Evolutionary conservation across 2,797 vertebrate species (phyloP).

Genomic region (Ceryle rudis): DNA sequence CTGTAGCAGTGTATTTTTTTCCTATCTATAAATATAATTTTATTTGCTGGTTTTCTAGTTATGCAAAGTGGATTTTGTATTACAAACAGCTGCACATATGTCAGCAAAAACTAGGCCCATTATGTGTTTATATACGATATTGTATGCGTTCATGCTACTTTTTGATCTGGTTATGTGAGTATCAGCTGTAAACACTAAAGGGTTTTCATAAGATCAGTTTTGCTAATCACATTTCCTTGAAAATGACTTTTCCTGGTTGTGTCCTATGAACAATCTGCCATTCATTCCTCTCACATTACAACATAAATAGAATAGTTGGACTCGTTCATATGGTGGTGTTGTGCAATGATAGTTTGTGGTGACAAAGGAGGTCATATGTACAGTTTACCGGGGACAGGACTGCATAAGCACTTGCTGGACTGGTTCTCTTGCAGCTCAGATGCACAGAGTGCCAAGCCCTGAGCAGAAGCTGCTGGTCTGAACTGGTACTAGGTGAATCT

Average conservation of each 20-base stretch:
- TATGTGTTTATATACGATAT: background rate
- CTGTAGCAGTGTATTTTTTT: background rate
- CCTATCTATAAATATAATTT: background rate
- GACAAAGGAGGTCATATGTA: background rate
- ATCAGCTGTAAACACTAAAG: background rate
- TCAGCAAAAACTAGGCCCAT: background rate
- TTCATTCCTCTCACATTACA: background rate
- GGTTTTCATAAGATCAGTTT: background rate
- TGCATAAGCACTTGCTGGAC: accelerated
- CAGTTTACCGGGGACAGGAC: background rate
- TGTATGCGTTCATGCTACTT: background rate
- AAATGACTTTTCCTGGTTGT: background rate
- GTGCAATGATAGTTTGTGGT: background rate
- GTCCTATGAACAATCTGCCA: accelerated
- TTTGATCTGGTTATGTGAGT: background rate
- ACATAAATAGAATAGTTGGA: accelerated
- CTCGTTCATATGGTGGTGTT: accelerated
- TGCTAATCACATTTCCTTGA: background rate
- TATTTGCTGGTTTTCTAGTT: background rate
- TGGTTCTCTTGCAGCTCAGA: background rate
- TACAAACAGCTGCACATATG: background rate
- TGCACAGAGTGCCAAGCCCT: background rate
- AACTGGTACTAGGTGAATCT: background rate
- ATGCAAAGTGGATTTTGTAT: background rate
- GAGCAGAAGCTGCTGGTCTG: background rate